These are phyloP conservation scores for Diplolepis rosae DNA, from an alignment of 2,888 invertebrate genomes.

Conservation along the genomic window DNA sequence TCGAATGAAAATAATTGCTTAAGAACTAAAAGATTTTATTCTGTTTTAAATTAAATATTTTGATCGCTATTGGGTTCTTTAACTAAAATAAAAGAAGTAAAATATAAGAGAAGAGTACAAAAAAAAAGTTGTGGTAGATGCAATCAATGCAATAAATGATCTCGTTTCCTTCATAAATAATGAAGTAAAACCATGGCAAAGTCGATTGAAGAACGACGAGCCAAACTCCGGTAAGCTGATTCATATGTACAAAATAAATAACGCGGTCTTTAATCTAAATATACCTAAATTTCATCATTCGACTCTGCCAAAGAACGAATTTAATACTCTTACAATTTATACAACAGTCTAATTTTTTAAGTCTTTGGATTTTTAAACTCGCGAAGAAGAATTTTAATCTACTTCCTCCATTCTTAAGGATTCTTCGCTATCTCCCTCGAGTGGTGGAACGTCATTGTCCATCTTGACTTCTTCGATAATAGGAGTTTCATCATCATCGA, in stretches of 20 bases:
- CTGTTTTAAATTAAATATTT: neutral
- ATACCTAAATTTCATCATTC: too few relatives aligned
- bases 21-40: neutral
- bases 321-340: too few relatives aligned
- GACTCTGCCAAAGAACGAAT: too few relatives aligned
- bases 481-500: constrained; percentile 94
- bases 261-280: too few relatives aligned
- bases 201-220: too few relatives aligned
- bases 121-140: neutral
- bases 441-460: constrained; percentile 85
- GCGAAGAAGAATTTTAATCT: constrained; percentile 81
- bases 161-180: neutral
- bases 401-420: constrained; percentile 99
- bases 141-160: neutral
- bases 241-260: too few relatives aligned
- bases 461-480: constrained; percentile 78
- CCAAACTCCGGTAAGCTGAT: too few relatives aligned
- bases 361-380: neutral
- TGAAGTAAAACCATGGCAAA: too few relatives aligned
- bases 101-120: neutral
- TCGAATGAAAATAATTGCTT: too few relatives aligned
- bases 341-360: too few relatives aligned
- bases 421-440: constrained; percentile 96
- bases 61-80: too few relatives aligned
- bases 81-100: neutral